A percentile compares a stretch with the other conserved stretches of the same genome.
Conservation (phyloP, 2,888 invertebrate genomes). For the Cerastis leucographa region DNA sequence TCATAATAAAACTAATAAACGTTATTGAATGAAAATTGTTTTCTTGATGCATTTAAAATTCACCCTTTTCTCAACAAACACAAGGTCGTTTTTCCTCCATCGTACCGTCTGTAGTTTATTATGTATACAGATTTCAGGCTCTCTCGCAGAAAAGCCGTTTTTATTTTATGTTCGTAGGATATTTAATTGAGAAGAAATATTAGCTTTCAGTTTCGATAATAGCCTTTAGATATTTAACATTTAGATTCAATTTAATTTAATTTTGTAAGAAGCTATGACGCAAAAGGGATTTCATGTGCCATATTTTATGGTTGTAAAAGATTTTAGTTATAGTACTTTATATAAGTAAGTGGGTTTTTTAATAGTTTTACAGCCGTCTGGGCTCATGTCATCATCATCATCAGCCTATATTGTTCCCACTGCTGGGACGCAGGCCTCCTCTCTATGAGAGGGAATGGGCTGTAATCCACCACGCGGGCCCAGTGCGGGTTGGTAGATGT, state of each 20-base stretch:
- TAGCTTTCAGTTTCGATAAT: conserved; percentile 54
- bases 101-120: conserved; percentile 15
- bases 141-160: conserved; percentile 25
- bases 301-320: background rate
- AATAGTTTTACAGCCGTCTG: conserved; percentile 14
- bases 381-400: too few species aligned
- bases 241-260: conserved; percentile 56
- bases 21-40: conserved; percentile 38
- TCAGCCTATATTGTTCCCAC: too few species aligned
- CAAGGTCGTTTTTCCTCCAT: conserved; percentile 15
- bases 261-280: conserved; percentile 29
- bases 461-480: too few species aligned
- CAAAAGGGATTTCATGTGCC: conserved; percentile 14
- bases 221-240: conserved; percentile 38
- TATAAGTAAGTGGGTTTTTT: conserved; percentile 1
- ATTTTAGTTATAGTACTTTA: conserved; percentile 16
- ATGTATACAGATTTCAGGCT: conserved; percentile 25
- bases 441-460: too few species aligned
- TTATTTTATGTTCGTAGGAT: conserved; percentile 30
- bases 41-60: conserved; percentile 16
- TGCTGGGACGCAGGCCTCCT: too few species aligned
- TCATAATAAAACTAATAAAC: conserved; percentile 42
- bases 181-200: conserved; percentile 60
- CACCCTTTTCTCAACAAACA: background rate
- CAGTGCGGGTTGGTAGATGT: too few species aligned